A percentile compares a stretch with the other conserved stretches of the same genome.
Conservation (phyloP, 2,113 vertebrate species). For the Plestiodon gilberti region DNA sequence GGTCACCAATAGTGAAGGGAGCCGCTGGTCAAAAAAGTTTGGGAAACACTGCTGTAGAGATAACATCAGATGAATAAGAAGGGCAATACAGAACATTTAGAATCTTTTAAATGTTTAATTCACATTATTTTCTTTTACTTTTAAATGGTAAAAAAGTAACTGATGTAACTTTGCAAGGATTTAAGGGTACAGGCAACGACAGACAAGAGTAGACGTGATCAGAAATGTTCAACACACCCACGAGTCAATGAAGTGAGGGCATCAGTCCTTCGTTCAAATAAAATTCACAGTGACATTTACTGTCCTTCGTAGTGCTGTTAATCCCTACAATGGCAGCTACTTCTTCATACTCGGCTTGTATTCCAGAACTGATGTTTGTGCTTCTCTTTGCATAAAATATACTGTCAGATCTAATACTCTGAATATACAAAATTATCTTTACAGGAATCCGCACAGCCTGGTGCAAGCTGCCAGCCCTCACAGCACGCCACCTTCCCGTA, state of each 20-base stretch:
- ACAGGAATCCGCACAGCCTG: constrained; percentile 24
- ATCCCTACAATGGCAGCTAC: background rate
- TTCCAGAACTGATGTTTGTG: background rate
- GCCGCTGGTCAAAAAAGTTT: too few species aligned
- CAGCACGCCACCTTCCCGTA: constrained; percentile 38
- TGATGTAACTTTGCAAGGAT: background rate
- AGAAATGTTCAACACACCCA: background rate
- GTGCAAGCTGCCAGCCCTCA: constrained; percentile 52
- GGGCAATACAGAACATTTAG: background rate
- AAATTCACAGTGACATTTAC: background rate
- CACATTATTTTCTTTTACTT: background rate
- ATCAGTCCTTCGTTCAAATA: background rate
- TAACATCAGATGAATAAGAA: background rate
- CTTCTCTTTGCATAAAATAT: background rate
- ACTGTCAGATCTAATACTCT: background rate
- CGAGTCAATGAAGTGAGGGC: background rate
- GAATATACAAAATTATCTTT: constrained; percentile 49
- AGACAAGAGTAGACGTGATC: background rate
- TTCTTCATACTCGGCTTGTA: background rate
- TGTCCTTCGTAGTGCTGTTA: constrained; percentile 1
- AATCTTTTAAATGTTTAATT: background rate
- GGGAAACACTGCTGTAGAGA: too few species aligned
- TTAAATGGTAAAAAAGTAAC: background rate
- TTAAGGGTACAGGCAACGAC: background rate
- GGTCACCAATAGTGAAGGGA: too few species aligned